A percentile compares a stretch with the other conserved stretches of the same genome.
These are phyloP conservation scores for Elysia crispata DNA, from an alignment of 2,888 invertebrate genomes.

Conservation along the genomic window DNA sequence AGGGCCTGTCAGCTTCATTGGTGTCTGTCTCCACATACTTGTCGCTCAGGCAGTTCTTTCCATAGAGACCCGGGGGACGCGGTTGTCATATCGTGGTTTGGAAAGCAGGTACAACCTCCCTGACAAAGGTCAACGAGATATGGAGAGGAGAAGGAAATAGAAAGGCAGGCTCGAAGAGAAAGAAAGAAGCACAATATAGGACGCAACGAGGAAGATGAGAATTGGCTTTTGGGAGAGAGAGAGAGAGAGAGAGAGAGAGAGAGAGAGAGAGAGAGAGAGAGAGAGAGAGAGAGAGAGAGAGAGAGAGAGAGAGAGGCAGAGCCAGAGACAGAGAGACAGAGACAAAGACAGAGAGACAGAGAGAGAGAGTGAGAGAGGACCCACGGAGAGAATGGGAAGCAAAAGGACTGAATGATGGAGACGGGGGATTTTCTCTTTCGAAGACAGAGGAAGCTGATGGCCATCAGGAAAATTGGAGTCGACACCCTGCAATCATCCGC, in stretches of 20 bases:
- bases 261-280: neutral
- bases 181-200: neutral
- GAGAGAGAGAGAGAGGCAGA: neutral
- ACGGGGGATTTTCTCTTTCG: no score
- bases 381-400: neutral
- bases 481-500: conserved; percentile 41
- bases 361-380: neutral
- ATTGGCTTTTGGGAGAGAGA: no score
- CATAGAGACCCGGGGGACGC: no score
- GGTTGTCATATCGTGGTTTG: no score
- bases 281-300: conserved; percentile 13
- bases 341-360: neutral
- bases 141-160: neutral
- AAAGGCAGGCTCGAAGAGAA: no score
- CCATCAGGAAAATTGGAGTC: conserved; percentile 36
- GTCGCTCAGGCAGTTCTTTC: no score
- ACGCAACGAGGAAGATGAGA: neutral
- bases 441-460: no score
- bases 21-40: no score
- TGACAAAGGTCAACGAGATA: neutral
- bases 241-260: neutral
- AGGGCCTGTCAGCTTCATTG: no score
- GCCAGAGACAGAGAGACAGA: neutral
- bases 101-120: no score
- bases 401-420: neutral